phyloP scores from a whole-genome alignment of 2,113 vertebrate genomes.

The Toxostoma redivivum region DNA sequence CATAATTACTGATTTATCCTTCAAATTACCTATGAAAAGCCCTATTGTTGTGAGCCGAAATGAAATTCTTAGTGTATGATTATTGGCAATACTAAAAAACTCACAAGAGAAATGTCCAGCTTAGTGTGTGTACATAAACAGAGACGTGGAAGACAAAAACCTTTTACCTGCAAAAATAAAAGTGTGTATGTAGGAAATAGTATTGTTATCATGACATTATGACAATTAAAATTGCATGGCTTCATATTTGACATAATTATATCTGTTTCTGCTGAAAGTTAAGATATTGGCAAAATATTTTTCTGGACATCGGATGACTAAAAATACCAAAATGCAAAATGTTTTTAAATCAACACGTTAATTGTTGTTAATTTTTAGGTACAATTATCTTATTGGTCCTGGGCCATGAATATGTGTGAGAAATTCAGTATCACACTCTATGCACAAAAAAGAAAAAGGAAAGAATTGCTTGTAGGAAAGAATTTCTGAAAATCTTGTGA shows the following conservation, averaged over 20 bases:
- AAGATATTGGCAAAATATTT: background rate
- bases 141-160: background rate
- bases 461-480: background rate
- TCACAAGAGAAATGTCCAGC: background rate
- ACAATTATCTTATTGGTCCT: background rate
- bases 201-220: background rate
- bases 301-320: background rate
- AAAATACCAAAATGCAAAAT: background rate
- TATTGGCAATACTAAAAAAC: background rate
- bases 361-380: background rate
- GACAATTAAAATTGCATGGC: background rate
- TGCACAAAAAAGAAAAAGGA: background rate
- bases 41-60: background rate
- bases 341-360: background rate
- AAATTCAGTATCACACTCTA: background rate
- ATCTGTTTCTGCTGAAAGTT: background rate
- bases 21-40: conserved; percentile 18
- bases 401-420: background rate
- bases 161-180: background rate
- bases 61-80: background rate
- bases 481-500: background rate
- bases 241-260: background rate
- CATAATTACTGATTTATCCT: conserved; percentile 37
- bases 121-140: background rate
- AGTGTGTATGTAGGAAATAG: background rate